Percentiles rank a stretch among this genome's conserved stretches.
phyloP scores from a whole-genome alignment of 2,888 invertebrate genomes.

The Steinernema scapterisci region DNA sequence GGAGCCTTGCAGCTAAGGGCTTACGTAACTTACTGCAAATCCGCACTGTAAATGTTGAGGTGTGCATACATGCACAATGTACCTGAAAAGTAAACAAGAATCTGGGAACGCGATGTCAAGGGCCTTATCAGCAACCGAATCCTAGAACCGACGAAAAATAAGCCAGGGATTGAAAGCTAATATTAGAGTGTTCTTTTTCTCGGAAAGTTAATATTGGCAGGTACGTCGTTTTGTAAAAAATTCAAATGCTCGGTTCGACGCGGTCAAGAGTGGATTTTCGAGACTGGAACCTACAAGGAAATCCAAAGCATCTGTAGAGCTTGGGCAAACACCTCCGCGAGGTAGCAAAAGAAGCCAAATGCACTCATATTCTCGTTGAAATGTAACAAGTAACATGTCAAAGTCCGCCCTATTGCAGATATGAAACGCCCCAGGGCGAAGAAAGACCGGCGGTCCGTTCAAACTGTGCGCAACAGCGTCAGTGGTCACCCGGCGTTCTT shows the following conservation, averaged over 20 bases:
- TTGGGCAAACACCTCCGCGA: background rate
- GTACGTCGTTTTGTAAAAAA: background rate
- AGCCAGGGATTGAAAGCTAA: slow-evolving; percentile 7
- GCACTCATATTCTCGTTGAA: slow-evolving; percentile 27
- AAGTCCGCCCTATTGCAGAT: slow-evolving; percentile 31
- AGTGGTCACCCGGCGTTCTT: slow-evolving; percentile 23
- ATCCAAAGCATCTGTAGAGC: slow-evolving; percentile 1
- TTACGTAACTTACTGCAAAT: background rate
- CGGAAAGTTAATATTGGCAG: background rate
- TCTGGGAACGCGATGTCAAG: background rate
- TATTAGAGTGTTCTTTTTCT: background rate
- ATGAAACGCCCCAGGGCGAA: slow-evolving; percentile 25
- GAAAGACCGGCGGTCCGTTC: background rate
- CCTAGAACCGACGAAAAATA: slow-evolving; percentile 9
- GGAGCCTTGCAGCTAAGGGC: background rate
- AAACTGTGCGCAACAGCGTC: slow-evolving; percentile 21
- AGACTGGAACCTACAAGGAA: too few relatives aligned
- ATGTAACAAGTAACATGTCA: slow-evolving; percentile 31
- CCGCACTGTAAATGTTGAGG: background rate
- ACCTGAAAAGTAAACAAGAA: slow-evolving; percentile 15
- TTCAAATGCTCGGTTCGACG: too few relatives aligned
- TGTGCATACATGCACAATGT: background rate
- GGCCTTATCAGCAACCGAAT: slow-evolving; percentile 12
- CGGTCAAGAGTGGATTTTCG: background rate
- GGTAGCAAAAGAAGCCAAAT: slow-evolving; percentile 20